Base-by-base conservation (phyloP, 2,113 vertebrate genomes). In the Malurus cyaneus region DNA sequence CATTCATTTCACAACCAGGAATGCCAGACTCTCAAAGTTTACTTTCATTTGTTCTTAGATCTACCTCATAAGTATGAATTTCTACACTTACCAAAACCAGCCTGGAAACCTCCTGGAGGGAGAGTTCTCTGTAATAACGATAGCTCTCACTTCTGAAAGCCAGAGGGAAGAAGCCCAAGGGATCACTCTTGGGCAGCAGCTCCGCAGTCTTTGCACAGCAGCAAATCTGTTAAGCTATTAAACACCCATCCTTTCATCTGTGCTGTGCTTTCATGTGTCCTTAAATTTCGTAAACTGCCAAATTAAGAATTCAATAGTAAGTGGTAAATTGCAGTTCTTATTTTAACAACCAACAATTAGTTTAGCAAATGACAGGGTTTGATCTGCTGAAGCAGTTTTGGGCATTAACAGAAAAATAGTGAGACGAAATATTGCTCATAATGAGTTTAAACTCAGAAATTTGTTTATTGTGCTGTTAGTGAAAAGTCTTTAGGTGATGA, bases 241-340 rank as follows among this genome's bases (percentile, higher is more conserved):
- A 92, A 67, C 36, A 88, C 28, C 21, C 28, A 36, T 32, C 19
- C 29, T 89, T 94, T 94, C 79, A 67, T 86, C n/a, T 80, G 12
- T 80, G 64, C 50, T 91, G 31, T 79, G 41, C 89, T 96, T 94
- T 88, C 81, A 77, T 88, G 66, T 80, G 66, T 80, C 90, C 79
- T 96, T 92, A 74, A 80, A 93, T 93, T 92, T 90, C 64, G 92
- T 92, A 92, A 89, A 89, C 64, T 88, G 54, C 17, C 67, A 92
- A 96, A 94, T 93, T 85, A 94, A 32, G 18, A 89, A 88, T 94
- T 88, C 66, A 70, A 32, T 67, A 52, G 53, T 82, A 92, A 89
- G 64, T 89, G 57, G 61, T 62, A 94, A 92, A 93, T 93, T 93
- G 60, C 71, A 71, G 72, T 64, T 74, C 56, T 85, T 73, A 59